phyloP scores from a whole-genome alignment of 2,113 vertebrate genomes.

The Chloropsis cyanopogon region DNA sequence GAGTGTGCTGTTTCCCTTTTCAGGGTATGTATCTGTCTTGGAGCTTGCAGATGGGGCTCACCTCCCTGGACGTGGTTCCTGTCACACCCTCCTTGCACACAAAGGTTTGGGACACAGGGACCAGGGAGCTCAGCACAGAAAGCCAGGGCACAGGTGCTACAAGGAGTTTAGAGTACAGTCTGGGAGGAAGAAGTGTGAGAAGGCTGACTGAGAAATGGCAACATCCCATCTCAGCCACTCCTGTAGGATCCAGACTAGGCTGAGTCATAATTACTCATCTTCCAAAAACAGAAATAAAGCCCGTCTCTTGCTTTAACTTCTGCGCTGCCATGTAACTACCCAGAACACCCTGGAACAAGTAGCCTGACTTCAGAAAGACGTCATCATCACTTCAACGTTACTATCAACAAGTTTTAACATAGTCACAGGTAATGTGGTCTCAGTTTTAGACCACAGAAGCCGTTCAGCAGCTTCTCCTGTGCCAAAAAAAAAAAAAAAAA shows the following conservation, averaged over 20 bases:
- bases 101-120: background rate
- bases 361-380: background rate
- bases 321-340: background rate
- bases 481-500: background rate
- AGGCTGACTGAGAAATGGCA: background rate
- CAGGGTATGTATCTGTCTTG: background rate
- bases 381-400: background rate
- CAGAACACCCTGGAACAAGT: background rate
- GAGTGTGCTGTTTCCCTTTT: background rate
- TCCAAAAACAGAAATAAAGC: constrained; percentile 13
- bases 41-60: background rate
- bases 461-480: background rate
- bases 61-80: background rate
- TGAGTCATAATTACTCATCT: constrained; percentile 7
- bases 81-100: background rate
- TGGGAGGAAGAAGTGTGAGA: background rate
- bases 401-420: background rate
- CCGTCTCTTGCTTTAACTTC: background rate
- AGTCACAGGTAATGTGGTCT: background rate
- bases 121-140: background rate
- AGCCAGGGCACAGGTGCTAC: background rate
- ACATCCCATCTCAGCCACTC: background rate
- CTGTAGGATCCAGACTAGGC: background rate
- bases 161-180: background rate
- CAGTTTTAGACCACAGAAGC: background rate